phyloP scores from a whole-genome alignment of 92 coral and sea anemone genomes.

The Zoanthus sansibaricus region DNA sequence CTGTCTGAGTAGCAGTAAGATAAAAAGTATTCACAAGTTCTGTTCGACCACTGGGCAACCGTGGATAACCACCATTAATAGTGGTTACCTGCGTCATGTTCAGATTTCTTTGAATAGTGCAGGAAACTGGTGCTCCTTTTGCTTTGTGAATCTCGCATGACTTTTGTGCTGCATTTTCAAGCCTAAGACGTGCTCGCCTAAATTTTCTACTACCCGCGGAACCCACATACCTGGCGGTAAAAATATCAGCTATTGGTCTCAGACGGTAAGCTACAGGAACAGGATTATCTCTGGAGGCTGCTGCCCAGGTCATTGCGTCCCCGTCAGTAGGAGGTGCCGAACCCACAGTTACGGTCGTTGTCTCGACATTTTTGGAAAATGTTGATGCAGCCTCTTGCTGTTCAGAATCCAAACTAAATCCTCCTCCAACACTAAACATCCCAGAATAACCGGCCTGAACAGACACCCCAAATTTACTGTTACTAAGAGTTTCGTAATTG shows the following conservation, averaged over 20 bases:
- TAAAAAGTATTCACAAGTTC: neutral
- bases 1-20: neutral
- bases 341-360: constrained; percentile 66
- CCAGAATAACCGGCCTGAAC: constrained; percentile 75
- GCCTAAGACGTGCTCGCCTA: neutral
- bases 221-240: constrained; percentile 23
- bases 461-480: constrained; percentile 23
- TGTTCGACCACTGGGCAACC: neutral
- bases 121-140: neutral
- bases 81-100: neutral
- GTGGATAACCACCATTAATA: neutral
- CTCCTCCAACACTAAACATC: constrained; percentile 60
- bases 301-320: constrained; percentile 70
- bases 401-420: constrained; percentile 62
- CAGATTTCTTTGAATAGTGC: neutral
- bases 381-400: constrained; percentile 68
- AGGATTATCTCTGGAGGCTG: constrained; percentile 57
- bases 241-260: constrained; percentile 45
- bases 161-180: neutral
- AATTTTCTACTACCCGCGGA: neutral
- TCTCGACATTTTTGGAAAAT: constrained; percentile 61
- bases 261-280: constrained; percentile 59
- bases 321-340: constrained; percentile 70
- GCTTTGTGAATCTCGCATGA: constrained; percentile 6
- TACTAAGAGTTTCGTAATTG: neutral